These are phyloP conservation scores for Aegotheles bennettii DNA, from an alignment of 2,113 vertebrate species.

Conservation along the genomic window DNA sequence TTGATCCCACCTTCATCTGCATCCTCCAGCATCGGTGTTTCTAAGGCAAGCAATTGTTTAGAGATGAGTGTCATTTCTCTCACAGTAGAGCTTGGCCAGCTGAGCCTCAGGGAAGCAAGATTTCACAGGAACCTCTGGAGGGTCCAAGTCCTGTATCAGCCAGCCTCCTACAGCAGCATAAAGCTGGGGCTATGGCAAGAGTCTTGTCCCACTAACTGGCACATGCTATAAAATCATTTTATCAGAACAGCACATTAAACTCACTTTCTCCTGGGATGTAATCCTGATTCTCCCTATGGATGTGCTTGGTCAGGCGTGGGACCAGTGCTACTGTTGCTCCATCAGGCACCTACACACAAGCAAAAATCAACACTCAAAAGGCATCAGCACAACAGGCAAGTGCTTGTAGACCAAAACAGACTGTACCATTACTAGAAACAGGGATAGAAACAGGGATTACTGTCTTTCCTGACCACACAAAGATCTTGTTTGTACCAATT, in stretches of 20 bases:
- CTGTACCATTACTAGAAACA: background rate
- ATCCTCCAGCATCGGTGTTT: conserved; percentile 97
- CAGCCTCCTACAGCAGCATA: background rate
- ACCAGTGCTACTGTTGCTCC: conserved; percentile 93
- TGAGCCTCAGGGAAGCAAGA: background rate
- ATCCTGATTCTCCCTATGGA: conserved; percentile 93
- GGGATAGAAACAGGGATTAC: background rate
- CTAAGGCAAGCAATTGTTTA: conserved; percentile 65
- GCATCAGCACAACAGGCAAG: background rate
- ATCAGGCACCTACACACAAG: conserved; percentile 87
- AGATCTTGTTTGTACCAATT: background rate
- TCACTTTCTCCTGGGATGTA: conserved; percentile 96
- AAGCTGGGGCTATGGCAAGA: background rate
- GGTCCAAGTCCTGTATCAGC: background rate
- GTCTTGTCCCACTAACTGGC: background rate
- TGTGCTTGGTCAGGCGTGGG: conserved; percentile 90
- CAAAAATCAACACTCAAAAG: background rate
- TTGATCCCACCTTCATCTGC: conserved; percentile 96
- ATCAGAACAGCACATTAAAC: conserved; percentile 41
- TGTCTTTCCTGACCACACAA: background rate
- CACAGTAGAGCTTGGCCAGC: background rate
- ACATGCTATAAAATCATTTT: background rate
- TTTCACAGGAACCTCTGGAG: background rate
- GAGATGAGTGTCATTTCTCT: background rate
- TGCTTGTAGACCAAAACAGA: background rate